Percentiles rank a stretch among this genome's conserved stretches.
These are phyloP conservation scores for Drosophila stalkeri DNA, from an alignment of 2,888 invertebrate species.

Conservation along the genomic window DNA sequence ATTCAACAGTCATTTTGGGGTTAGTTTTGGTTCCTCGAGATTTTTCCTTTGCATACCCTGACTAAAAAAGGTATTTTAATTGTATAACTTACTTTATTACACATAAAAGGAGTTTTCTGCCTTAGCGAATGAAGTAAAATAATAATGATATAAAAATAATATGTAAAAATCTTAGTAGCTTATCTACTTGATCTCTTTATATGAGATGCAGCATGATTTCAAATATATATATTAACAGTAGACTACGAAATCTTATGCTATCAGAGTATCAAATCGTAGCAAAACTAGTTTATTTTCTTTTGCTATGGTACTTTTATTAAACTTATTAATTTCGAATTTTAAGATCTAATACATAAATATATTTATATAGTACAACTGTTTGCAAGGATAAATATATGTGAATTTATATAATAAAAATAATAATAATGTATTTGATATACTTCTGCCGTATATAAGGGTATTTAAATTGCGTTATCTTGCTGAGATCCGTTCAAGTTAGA, in stretches of 20 bases:
- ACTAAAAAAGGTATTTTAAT: background rate
- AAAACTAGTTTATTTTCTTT: background rate
- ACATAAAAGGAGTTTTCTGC: background rate
- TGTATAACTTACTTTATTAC: background rate
- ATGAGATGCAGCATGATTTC: too few species aligned
- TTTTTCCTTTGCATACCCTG: constrained; percentile 12
- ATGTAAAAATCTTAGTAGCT: too few species aligned
- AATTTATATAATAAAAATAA: background rate
- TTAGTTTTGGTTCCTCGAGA: constrained; percentile 60
- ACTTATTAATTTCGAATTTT: too few species aligned
- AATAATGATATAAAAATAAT: background rate
- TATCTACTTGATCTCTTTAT: too few species aligned
- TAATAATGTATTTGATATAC: too few species aligned
- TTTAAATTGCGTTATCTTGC: background rate
- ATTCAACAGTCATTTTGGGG: constrained; percentile 54
- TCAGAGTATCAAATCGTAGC: background rate
- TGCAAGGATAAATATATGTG: too few species aligned
- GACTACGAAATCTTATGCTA: too few species aligned
- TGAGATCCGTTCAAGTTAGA: background rate
- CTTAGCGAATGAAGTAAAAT: too few species aligned
- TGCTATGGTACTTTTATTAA: too few species aligned
- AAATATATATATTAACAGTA: too few species aligned
- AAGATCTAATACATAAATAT: too few species aligned
- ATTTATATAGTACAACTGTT: too few species aligned
- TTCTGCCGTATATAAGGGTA: background rate